Base-by-base conservation (phyloP, 2,113 vertebrate genomes). In the Alligator mississippiensis region DNA sequence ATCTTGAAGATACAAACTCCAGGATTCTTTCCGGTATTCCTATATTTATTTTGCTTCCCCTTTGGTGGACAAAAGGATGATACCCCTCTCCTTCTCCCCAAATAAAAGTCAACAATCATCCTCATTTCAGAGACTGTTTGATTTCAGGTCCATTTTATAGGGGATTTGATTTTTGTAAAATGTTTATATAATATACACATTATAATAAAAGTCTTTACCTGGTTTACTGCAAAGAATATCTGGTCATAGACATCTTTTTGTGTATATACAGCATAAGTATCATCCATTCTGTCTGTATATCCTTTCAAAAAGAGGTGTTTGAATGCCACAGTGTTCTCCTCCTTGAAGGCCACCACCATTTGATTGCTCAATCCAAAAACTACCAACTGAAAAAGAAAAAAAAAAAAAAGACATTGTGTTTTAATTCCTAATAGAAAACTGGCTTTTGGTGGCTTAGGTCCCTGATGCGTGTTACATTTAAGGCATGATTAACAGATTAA, bases 331-430 rank as follows among this genome's bases (percentile, higher is more conserved):
- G 99, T 98, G 93, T 99, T 99, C 89, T 99, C 98, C 34, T 99
- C 99, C 97, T 99, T 99, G 97, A 99, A 99, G 75, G 98, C 98
- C 80, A 99, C 99, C 93, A 99, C 99, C 99, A 99, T 99, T 95
- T 99, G 98, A 86, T 99, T 99, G 96, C 99, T 99, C 93, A 99
- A 92, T 30, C 99, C 99, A 93, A 99, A 99, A 64, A 98, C 97
- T n/a, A 99, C 98, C 55, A 99, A 97, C 99, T 99, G 96, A 86
- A 97, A 95, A 74, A 92, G n/a, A 79, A 47, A 82, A 30, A 59
- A 55, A 57, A 80, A 3, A 54, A 17, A n/a, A 63, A 61, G 3
- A 70, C 4, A 72, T 83, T 57, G 4, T 28, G 82, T 85, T 94
- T 95, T 38, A 55, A 80, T 25, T 60, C 95, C 57, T 77, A 93